Percentiles rank a stretch among this genome's conserved stretches.
phyloP scores from a whole-genome alignment of 2,888 invertebrate genomes.

The Arctia plantaginis region DNA sequence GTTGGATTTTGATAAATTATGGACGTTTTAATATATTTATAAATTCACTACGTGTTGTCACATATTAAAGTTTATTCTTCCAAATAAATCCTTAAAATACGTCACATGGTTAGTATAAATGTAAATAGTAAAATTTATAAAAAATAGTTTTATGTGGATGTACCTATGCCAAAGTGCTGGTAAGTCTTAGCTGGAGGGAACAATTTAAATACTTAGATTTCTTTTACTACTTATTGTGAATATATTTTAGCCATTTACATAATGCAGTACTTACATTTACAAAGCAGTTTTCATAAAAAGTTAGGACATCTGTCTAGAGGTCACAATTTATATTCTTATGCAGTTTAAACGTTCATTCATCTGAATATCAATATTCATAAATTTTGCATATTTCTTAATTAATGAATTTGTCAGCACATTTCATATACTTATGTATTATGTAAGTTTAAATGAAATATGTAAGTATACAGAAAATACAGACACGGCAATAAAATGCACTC shows the following conservation, averaged over 20 bases:
- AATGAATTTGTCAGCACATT: background rate
- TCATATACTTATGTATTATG: background rate
- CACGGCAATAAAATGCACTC: conserved; percentile 79
- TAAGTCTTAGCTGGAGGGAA: background rate
- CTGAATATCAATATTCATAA: background rate
- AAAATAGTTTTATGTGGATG: background rate
- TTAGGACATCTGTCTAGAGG: conserved; percentile 3
- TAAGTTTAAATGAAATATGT: conserved; percentile 29
- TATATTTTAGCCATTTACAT: background rate
- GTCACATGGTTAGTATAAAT: too few relatives aligned
- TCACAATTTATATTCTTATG: background rate
- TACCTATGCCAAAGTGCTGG: background rate
- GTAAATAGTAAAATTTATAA: too few relatives aligned
- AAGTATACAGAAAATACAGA: conserved; percentile 62
- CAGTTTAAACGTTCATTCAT: background rate
- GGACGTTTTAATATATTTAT: background rate
- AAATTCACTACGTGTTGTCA: background rate
- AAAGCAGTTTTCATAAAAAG: background rate
- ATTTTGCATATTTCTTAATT: background rate
- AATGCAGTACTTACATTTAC: background rate
- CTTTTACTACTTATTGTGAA: background rate
- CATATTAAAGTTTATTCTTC: background rate
- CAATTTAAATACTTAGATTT: background rate
- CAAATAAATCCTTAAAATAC: background rate
- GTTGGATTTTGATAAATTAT: too few relatives aligned